Percentiles rank a stretch among this genome's conserved stretches.
Evolutionary conservation across 2,113 vertebrate genomes (phyloP).

Genomic region (Hiodon tergisus): DNA sequence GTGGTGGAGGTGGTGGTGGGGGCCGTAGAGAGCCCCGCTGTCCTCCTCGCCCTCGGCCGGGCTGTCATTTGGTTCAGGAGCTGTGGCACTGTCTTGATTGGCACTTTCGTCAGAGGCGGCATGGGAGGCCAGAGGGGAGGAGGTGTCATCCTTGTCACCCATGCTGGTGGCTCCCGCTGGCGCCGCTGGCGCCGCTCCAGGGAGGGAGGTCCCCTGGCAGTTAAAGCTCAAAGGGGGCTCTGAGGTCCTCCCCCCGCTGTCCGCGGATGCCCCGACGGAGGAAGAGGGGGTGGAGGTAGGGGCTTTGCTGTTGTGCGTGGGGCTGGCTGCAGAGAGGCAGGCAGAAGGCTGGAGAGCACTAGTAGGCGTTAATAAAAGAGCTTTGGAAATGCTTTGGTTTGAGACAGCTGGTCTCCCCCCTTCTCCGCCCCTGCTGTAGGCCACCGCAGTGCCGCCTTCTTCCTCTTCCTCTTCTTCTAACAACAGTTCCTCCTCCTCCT

Average conservation of each 20-base stretch:
- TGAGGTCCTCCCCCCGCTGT: constrained; percentile 73
- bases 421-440: constrained; percentile 45
- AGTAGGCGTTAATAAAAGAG: constrained; percentile 79
- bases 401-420: constrained; percentile 83
- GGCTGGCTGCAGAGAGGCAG: constrained; percentile 51
- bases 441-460: constrained; percentile 39
- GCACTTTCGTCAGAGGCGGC: constrained; percentile 71
- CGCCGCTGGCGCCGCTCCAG: constrained; percentile 50
- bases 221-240: constrained; percentile 78
- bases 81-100: constrained; percentile 88
- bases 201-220: constrained; percentile 64
- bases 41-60: constrained; percentile 73
- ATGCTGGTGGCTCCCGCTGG: constrained; percentile 55
- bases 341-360: constrained; percentile 71
- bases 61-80: constrained; percentile 92
- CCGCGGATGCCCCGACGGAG: constrained; percentile 60
- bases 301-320: constrained; percentile 61
- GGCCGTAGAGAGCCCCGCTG: constrained; percentile 53
- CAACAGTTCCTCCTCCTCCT: constrained; percentile 46
- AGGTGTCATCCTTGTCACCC: constrained; percentile 65
- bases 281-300: constrained; percentile 66
- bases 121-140: constrained; percentile 1
- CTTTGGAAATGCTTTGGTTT: constrained; percentile 94
- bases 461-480: constrained; percentile 52
- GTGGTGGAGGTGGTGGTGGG: constrained; percentile 23